Percentiles rank a stretch among this genome's conserved stretches.
phyloP scores from a whole-genome alignment of 1,140 invertebrate species.

The Arion vulgaris region DNA sequence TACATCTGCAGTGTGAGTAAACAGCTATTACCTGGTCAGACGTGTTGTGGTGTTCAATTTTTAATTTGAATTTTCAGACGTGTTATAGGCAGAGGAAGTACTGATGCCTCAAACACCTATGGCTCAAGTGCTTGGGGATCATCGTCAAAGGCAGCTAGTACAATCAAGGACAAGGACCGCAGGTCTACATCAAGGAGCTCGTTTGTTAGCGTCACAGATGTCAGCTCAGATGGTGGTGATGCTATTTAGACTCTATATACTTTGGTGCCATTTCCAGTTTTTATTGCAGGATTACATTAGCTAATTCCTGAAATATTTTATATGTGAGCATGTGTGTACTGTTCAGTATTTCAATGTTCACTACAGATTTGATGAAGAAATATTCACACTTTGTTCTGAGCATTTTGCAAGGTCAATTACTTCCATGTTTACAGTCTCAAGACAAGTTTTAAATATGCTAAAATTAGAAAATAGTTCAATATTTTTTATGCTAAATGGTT shows the following conservation, averaged over 20 bases:
- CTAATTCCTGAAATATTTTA: too few species aligned
- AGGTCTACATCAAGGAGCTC: constrained; percentile 51
- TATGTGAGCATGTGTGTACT: too few species aligned
- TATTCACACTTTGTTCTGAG: neutral
- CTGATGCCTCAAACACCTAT: constrained; percentile 64
- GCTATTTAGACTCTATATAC: constrained; percentile 52
- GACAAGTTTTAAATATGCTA: too few species aligned
- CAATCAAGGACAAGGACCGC: constrained; percentile 46
- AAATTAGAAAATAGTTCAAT: too few species aligned
- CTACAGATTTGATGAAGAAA: too few species aligned
- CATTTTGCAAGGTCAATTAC: too few species aligned
- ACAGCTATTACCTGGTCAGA: too few species aligned
- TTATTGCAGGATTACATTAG: neutral
- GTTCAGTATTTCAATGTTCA: too few species aligned
- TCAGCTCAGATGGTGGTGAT: constrained; percentile 64
- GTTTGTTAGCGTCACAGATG: constrained; percentile 57
- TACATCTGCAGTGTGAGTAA: too few species aligned
- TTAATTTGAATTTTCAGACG: neutral
- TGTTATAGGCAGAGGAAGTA: constrained; percentile 45
- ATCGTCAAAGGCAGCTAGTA: constrained; percentile 51
- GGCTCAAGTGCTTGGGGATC: constrained; percentile 64
- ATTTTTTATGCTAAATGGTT: too few species aligned
- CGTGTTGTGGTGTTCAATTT: neutral
- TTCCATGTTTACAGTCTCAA: too few species aligned
- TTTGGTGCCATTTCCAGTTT: neutral